Conservation (phyloP, 2,113 vertebrate species). For the Pachycephala philippinensis region DNA sequence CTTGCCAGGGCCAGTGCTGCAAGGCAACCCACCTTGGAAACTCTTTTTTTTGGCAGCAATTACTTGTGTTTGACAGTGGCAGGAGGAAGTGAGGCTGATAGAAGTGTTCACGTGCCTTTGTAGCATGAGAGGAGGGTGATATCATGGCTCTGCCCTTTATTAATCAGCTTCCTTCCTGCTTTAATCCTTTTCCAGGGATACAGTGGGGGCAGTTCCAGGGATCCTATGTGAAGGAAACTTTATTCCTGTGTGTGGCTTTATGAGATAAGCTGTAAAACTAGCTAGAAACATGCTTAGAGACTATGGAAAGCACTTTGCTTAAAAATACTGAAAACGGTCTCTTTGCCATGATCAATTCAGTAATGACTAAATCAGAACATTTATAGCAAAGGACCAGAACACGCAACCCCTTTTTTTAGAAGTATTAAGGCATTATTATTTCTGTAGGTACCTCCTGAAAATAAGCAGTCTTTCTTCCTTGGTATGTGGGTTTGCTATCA, state of each 20-base stretch:
- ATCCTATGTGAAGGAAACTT: background rate
- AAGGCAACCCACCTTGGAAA: background rate
- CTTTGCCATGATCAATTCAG: background rate
- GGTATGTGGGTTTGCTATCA: background rate
- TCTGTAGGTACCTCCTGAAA: background rate
- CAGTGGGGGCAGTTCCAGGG: background rate
- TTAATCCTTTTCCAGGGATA: background rate
- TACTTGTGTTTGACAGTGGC: background rate
- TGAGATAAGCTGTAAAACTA: background rate
- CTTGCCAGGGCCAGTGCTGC: background rate
- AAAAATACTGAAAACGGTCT: background rate
- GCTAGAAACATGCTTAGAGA: background rate
- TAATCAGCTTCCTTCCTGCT: background rate
- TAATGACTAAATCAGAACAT: background rate
- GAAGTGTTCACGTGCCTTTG: accelerated
- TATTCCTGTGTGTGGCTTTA: background rate
- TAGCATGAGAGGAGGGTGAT: background rate
- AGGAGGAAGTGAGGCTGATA: background rate
- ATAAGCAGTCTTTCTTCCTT: background rate
- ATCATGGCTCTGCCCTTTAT: background rate
- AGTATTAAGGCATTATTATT: background rate
- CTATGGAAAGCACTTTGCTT: background rate
- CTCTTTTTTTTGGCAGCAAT: background rate
- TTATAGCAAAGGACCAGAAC: background rate
- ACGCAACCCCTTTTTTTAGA: background rate